phyloP scores from a whole-genome alignment of 2,797 vertebrate species.

The Merluccius polli region DNA sequence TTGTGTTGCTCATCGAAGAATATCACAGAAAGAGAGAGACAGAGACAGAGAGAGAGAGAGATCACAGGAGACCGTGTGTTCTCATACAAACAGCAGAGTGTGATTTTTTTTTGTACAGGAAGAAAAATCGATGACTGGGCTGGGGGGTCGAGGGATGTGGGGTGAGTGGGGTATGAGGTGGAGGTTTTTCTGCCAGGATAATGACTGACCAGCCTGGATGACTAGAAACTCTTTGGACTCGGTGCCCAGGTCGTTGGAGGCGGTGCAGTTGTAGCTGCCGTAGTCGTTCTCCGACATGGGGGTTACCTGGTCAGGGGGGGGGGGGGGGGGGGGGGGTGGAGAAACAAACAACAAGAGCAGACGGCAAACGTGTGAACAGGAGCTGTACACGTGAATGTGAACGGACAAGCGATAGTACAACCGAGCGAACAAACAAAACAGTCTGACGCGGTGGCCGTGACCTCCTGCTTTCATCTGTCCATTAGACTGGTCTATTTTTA shows the following conservation, averaged over 20 bases:
- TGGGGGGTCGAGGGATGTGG: slow-evolving; percentile 7
- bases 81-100: not conserved
- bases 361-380: slow-evolving; percentile 35
- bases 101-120: not conserved
- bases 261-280: slow-evolving; percentile 97
- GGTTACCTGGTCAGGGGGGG: slow-evolving; percentile 75
- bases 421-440: not conserved
- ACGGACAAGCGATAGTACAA: too few species aligned
- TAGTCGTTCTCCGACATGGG: slow-evolving; percentile 95
- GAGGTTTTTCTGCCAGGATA: not conserved
- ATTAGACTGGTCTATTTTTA: slow-evolving; percentile 68
- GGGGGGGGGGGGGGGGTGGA: slow-evolving; percentile 1
- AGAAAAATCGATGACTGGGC: not conserved
- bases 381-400: slow-evolving; percentile 32
- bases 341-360: slow-evolving; percentile 11
- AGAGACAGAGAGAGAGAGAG: not conserved
- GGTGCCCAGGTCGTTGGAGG: slow-evolving; percentile 92
- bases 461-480: slow-evolving; percentile 55
- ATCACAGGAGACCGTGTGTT: too few species aligned
- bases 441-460: slow-evolving; percentile 25
- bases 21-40: not conserved
- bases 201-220: slow-evolving; percentile 90
- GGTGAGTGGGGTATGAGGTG: not conserved
- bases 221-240: slow-evolving; percentile 97
- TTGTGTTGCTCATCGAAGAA: not conserved